Evolutionary conservation across 2,113 vertebrate species (phyloP).

Genomic region (Siniperca knerii): DNA sequence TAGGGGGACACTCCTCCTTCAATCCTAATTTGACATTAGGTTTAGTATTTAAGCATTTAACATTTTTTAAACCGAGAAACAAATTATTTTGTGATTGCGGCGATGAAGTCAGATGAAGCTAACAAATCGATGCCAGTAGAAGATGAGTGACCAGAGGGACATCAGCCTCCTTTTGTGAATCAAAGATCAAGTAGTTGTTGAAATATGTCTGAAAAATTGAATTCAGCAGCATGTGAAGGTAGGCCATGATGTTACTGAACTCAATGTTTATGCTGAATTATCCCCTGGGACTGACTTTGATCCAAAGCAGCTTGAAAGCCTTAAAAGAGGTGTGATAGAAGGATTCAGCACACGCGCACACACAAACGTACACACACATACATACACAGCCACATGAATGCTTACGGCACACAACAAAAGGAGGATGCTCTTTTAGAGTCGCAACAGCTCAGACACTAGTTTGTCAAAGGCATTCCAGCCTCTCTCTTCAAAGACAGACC

Average conservation of each 20-base stretch:
- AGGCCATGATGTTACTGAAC: constrained; percentile 62
- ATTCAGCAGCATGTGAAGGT: constrained; percentile 49
- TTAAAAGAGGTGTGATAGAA: constrained; percentile 72
- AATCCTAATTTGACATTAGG: constrained; percentile 38
- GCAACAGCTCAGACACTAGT: constrained; percentile 36
- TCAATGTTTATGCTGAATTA: constrained; percentile 69
- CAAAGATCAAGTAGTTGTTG: constrained; percentile 59
- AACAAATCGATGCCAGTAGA: constrained; percentile 34
- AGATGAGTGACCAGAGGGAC: constrained; percentile 24
- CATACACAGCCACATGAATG: constrained; percentile 18
- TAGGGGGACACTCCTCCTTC: background rate
- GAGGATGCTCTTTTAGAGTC: constrained; percentile 45
- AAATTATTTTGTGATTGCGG: constrained; percentile 35
- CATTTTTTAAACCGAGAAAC: constrained; percentile 30
- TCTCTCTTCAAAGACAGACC: constrained; percentile 65
- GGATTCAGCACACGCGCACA: constrained; percentile 55
- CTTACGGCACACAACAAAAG: constrained; percentile 60
- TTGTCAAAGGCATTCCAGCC: constrained; percentile 49
- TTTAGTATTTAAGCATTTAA: constrained; percentile 58
- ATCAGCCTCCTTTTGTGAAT: constrained; percentile 41
- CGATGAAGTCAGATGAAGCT: constrained; percentile 56
- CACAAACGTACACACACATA: background rate
- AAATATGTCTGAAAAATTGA: constrained; percentile 55
- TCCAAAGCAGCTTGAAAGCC: constrained; percentile 78
- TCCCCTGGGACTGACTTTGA: constrained; percentile 77